These are phyloP conservation scores for Archilochus colubris DNA, from an alignment of 2,113 vertebrate genomes.

Conservation along the genomic window DNA sequence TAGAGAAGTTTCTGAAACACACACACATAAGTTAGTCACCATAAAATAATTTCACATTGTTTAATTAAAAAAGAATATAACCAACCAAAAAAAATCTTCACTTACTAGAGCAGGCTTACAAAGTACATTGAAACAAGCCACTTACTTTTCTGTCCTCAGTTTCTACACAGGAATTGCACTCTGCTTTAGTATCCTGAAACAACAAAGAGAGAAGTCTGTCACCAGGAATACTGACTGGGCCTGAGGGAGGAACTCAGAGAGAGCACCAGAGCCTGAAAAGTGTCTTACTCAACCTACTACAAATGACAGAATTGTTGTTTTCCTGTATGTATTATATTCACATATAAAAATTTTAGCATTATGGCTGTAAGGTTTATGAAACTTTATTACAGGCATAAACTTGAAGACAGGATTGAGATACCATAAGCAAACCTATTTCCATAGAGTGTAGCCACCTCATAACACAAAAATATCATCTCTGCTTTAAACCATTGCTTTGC, in stretches of 20 bases:
- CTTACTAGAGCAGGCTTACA: background rate
- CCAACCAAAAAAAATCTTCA: background rate
- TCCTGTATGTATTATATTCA: no score
- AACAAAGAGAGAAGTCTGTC: background rate
- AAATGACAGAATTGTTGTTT: background rate
- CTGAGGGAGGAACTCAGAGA: background rate
- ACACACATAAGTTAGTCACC: background rate
- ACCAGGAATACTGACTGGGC: background rate
- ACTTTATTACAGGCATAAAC: background rate
- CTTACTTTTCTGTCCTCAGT: constrained; percentile 83
- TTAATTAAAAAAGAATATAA: background rate
- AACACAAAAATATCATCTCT: background rate
- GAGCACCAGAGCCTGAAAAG: background rate
- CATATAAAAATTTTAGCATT: background rate
- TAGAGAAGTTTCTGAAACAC: background rate
- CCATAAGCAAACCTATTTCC: background rate
- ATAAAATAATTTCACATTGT: background rate
- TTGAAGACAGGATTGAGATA: background rate
- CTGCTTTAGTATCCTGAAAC: constrained; percentile 79
- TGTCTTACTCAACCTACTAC: background rate
- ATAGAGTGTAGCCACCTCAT: background rate
- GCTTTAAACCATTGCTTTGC: background rate
- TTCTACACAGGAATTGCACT: constrained; percentile 77
- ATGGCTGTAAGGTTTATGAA: background rate
- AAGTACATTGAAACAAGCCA: constrained; percentile 28